These are phyloP conservation scores for Vombatus ursinus DNA, from an alignment of 2,113 vertebrate genomes.

Conservation along the genomic window DNA sequence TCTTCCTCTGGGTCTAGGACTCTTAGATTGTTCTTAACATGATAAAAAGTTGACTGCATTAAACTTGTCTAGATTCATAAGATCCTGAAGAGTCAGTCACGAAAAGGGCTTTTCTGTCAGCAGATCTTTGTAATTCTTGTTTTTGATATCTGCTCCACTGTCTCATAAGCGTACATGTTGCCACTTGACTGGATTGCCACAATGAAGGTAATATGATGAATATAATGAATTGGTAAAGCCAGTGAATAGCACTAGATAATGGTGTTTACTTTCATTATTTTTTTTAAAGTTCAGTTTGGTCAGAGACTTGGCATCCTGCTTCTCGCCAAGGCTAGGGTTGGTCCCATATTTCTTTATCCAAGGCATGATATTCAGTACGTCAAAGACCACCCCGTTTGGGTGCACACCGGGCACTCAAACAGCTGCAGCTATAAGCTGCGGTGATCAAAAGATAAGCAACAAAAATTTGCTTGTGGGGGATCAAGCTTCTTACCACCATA, in stretches of 20 bases:
- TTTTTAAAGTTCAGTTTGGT: constrained; percentile 95
- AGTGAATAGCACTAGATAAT: constrained; percentile 95
- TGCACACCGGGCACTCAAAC: constrained; percentile 95
- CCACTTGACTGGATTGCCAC: constrained; percentile 93
- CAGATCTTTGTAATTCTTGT: constrained; percentile 92
- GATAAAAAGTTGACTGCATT: constrained; percentile 96
- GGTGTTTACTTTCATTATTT: constrained; percentile 98
- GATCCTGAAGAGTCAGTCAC: constrained; percentile 90
- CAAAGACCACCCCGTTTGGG: constrained; percentile 93
- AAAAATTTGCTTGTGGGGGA: constrained; percentile 89
- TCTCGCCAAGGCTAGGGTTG: constrained; percentile 90
- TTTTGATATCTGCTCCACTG: constrained; percentile 90
- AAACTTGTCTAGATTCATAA: constrained; percentile 97
- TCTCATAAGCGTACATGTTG: constrained; percentile 96
- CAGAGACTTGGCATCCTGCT: constrained; percentile 94
- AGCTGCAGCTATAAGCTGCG: constrained; percentile 97
- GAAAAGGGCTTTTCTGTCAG: constrained; percentile 91
- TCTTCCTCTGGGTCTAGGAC: constrained; percentile 95
- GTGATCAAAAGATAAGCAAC: constrained; percentile 95
- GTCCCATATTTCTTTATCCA: constrained; percentile 98
- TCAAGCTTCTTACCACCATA: constrained; percentile 95
- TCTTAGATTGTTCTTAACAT: constrained; percentile 96
- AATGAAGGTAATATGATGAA: too few relatives aligned
- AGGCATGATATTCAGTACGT: constrained; percentile 95
- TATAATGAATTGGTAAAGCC: constrained; percentile 98